Evolutionary conservation across 1,140 invertebrate genomes (phyloP).

Genomic region (Brevipalpus yothersi): DNA sequence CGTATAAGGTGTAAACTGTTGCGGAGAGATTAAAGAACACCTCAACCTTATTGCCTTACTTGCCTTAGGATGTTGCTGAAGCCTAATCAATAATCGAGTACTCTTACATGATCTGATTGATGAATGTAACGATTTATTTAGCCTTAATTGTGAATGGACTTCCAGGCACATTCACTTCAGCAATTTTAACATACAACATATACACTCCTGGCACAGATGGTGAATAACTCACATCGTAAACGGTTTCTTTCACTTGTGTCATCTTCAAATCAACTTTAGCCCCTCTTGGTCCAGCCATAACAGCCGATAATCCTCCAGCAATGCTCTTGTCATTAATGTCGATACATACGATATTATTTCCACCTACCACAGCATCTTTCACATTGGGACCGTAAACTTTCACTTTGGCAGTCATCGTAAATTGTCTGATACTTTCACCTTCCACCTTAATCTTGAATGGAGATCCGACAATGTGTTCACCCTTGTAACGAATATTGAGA

Average conservation of each 20-base stretch:
- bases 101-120: too few species aligned
- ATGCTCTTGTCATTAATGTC: not conserved
- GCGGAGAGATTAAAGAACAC: too few species aligned
- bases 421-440: not conserved
- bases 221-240: not conserved
- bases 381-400: not conserved
- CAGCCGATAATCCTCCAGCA: not conserved
- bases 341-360: not conserved
- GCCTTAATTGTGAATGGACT: not conserved
- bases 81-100: too few species aligned
- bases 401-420: not conserved
- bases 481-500: not conserved
- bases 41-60: too few species aligned
- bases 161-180: not conserved
- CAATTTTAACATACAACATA: constrained; percentile 1
- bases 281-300: not conserved
- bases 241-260: not conserved
- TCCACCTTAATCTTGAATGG: not conserved
- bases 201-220: not conserved
- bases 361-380: not conserved
- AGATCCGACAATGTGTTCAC: not conserved
- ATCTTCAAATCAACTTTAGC: not conserved
- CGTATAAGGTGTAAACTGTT: too few species aligned
- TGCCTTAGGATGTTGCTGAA: too few species aligned
- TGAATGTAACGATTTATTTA: too few species aligned